Base-by-base conservation (phyloP, 1,140 invertebrate genomes). In the Leptinotarsa texana region DNA sequence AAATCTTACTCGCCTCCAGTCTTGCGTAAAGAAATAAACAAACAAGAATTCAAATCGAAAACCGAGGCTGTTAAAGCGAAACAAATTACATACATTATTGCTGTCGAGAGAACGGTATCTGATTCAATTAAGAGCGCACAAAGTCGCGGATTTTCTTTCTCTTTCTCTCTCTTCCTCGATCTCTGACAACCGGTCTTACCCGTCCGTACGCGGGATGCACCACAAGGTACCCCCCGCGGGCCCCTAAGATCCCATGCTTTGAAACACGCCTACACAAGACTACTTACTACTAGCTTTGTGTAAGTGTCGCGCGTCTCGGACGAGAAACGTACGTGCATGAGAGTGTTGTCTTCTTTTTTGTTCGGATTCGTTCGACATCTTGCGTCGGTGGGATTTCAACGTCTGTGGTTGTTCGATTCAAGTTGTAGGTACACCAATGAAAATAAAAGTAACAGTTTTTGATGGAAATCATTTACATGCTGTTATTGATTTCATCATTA, bases 21-120 rank as follows among this genome's bases (percentile, higher is more conserved):
- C 51, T 15, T 18, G 51, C 51, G 51, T 57, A 57, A 57, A 57
- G 15, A 18, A 57, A 57, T 57, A n/a, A 57, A 57, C 51, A 57
- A 57, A 57, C 51, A 57, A 57, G n/a, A 18, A 57, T 18, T 57
- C 51, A 18, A 18, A 57, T 57, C 15, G 17, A 18, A 57, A 57
- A 18, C 15, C 24, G 42, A 42, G 33, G 66, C 33, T 68, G 42
- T 68, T 65, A 18, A 68, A 42, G n/a, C n/a, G 24, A 68, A 68
- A 68, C 66, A 68, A 68, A 68, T 68, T 68, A 68, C 66, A 68
- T 68, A 68, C 66, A 68, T 68, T 68, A 68, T 68, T 68, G 33
- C 24, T 47, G 42, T 47, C 66, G 66, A 68, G 66, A 68, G 42
- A 42, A 68, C 66, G 66, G 66, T 68, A 68, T 68, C 66, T 68